Conservation (phyloP, 2,888 invertebrate genomes). For the Colostygia pectinataria region DNA sequence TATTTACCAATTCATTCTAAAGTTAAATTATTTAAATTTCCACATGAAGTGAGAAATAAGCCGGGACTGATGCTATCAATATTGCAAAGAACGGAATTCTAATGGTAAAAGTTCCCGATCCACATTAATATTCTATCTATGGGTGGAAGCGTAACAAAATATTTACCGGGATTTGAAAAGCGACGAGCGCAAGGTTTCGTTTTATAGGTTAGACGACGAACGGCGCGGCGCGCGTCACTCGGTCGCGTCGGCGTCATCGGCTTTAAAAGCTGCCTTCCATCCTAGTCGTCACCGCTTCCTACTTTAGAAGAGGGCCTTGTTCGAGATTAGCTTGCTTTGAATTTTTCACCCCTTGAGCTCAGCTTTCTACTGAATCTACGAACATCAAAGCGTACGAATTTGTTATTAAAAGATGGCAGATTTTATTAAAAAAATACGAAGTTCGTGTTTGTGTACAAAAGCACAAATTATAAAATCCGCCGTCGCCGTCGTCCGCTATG, state of each 20-base stretch:
- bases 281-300: constrained; percentile 50
- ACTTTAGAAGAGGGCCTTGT: constrained; percentile 17
- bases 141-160: constrained; percentile 56
- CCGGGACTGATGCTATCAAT: constrained; percentile 56
- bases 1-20: constrained; percentile 47
- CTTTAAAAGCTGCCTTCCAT: constrained; percentile 59
- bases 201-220: constrained; percentile 66
- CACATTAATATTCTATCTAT: constrained; percentile 71
- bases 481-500: constrained; percentile 1
- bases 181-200: constrained; percentile 40
- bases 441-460: constrained; percentile 45
- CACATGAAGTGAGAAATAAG: constrained; percentile 59
- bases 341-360: constrained; percentile 58
- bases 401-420: constrained; percentile 59
- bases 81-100: constrained; percentile 62
- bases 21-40: constrained; percentile 68
- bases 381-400: constrained; percentile 75
- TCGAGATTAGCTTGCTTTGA: constrained; percentile 57
- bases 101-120: constrained; percentile 63
- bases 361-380: constrained; percentile 34
- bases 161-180: constrained; percentile 57
- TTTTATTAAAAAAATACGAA: too few relatives aligned
- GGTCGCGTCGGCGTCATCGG: constrained; percentile 42
- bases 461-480: constrained; percentile 42
- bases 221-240: constrained; percentile 34